These are phyloP conservation scores for Enteromius thamalakanensis DNA, from an alignment of 2,797 vertebrate genomes.

Conservation along the genomic window DNA sequence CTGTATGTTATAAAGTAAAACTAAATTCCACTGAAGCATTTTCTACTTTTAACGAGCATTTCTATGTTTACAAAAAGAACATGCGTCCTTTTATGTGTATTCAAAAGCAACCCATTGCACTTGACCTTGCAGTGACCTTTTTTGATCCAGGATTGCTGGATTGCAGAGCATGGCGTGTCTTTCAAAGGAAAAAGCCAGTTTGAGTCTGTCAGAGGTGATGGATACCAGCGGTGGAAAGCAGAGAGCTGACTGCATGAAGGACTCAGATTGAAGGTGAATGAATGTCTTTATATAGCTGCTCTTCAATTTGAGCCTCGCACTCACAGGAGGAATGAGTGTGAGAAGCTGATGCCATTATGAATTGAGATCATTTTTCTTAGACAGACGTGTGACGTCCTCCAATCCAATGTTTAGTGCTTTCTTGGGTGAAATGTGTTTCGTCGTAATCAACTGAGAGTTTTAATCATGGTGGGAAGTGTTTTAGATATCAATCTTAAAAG, in stretches of 20 bases:
- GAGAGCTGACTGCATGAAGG: constrained; percentile 45
- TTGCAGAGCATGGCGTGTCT: constrained; percentile 15
- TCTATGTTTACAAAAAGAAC: not conserved
- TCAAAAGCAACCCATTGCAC: not conserved
- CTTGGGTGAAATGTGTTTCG: not conserved
- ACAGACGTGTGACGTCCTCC: not conserved
- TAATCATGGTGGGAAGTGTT: not conserved
- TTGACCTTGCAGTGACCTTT: constrained; percentile 46
- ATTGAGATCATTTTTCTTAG: constrained; percentile 26
- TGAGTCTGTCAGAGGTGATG: constrained; percentile 49
- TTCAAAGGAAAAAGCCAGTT: constrained; percentile 25
- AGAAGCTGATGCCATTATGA: constrained; percentile 32
- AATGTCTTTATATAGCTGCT: constrained; percentile 47
- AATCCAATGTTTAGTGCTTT: not conserved
- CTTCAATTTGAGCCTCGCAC: constrained; percentile 28
- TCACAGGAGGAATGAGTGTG: constrained; percentile 15
- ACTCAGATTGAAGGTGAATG: constrained; percentile 51
- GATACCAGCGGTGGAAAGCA: constrained; percentile 33
- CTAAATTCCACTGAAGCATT: not conserved
- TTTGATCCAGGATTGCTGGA: constrained; percentile 17
- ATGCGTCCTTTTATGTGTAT: not conserved
- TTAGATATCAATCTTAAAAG: constrained; percentile 3
- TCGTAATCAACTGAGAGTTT: not conserved
- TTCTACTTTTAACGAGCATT: not conserved
- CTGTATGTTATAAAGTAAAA: not conserved